Base-by-base conservation (phyloP, 2,888 invertebrate genomes). In the Tineola bisselliella region DNA sequence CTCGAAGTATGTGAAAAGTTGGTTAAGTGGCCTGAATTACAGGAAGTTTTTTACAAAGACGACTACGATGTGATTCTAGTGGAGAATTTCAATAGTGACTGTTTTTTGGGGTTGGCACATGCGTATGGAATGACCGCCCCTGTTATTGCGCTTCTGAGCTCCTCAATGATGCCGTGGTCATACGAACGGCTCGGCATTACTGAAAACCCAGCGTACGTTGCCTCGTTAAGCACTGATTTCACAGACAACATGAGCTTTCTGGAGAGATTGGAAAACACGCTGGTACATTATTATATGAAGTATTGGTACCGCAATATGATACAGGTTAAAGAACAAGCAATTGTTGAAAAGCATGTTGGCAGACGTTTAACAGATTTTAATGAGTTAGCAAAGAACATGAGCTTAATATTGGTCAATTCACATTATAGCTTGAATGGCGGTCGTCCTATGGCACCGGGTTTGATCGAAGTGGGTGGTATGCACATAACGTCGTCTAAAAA, bases 71-170 rank as follows among this genome's bases (percentile, higher is more conserved):
- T 91, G 11, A 73, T 91, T 10, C 70, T 92, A 8, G 81, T 89
- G 18, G 91, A 91, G 70, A 84, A 88, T 64, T 92, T 92, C 65
- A 89, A 88, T 65, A 88, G 90, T 33, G 91, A 92, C 66, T 92
- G 92, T 62, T 88, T 90, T 74, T 71, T 91, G 58, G 91, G 89
- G 0, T 73, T 92, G 60, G 84, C 87, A 0, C 84, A 91, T 70
- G 69, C 88, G 25, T 81, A 91, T 65, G 77, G 75, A 0, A 65
- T 78, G 62, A 79, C 87, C 60, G 86, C 88, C 6, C 91, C 92
- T 0, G 76, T 89, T 1, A 76, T 92, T 8, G 88, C 86, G 0
- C 64, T 90, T 30, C 83, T 89, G 59, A 89, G 90, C 6, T 89
- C 89, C 59, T 75, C 81, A 0, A 67, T 89, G 58, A 87, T 91